A percentile compares a stretch with the other conserved stretches of the same genome.
These are phyloP conservation scores for Toxotes chatareus DNA, from an alignment of 2,113 vertebrate genomes.

Conservation along the genomic window DNA sequence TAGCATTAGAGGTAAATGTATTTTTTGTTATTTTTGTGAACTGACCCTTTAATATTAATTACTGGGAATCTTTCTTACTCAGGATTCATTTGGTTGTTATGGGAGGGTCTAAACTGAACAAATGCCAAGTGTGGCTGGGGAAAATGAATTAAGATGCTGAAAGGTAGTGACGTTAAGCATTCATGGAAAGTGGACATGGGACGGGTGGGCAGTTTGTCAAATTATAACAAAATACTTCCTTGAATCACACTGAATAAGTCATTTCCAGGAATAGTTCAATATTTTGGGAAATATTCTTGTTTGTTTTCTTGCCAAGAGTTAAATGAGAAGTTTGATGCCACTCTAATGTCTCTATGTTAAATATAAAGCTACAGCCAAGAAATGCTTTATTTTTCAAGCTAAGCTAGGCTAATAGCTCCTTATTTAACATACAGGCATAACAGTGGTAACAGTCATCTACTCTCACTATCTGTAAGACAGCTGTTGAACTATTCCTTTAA, in stretches of 20 bases:
- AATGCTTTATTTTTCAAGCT: constrained; percentile 6
- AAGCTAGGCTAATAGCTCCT: neutral
- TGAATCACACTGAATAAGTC: neutral
- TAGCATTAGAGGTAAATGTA: neutral
- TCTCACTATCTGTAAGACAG: constrained; percentile 19
- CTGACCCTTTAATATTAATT: constrained; percentile 17
- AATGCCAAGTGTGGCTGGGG: neutral
- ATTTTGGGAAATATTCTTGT: constrained; percentile 4
- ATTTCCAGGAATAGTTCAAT: constrained; percentile 13
- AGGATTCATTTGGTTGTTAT: constrained; percentile 1
- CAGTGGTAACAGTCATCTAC: constrained; percentile 4
- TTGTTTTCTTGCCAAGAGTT: constrained; percentile 12
- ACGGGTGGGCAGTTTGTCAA: constrained; percentile 77
- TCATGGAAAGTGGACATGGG: constrained; percentile 39
- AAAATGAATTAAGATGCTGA: neutral
- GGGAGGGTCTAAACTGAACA: constrained; percentile 23
- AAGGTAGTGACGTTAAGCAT: neutral
- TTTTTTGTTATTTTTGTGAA: constrained; percentile 48
- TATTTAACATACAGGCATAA: neutral
- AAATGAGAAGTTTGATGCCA: constrained; percentile 1
- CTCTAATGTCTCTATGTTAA: neutral
- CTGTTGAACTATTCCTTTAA: constrained; percentile 6
- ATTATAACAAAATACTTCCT: constrained; percentile 14
- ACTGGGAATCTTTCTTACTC: neutral
- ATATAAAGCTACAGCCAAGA: constrained; percentile 8